Conservation (phyloP, 1,140 invertebrate genomes). For the Eupeodes corollae region DNA sequence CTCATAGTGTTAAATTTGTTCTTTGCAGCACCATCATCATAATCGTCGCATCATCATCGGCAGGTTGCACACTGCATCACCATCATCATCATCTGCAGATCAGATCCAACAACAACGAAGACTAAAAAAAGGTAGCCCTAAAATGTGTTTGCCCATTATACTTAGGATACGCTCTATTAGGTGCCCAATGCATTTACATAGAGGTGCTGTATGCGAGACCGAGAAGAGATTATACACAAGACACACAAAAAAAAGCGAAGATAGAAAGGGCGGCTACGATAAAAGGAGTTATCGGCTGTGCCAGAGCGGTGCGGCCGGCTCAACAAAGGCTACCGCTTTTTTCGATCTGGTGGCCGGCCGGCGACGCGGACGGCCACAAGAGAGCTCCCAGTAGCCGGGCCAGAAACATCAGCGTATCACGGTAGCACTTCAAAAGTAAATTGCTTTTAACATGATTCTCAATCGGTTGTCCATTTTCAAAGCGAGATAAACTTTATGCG, state of each 20-base stretch:
- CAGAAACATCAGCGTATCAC: constrained; percentile 29
- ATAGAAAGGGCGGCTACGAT: constrained; percentile 11
- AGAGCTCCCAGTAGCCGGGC: background rate
- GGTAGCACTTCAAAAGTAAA: constrained; percentile 35
- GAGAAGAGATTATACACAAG: background rate
- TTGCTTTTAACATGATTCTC: constrained; percentile 33
- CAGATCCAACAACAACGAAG: too few species aligned
- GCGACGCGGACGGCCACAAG: background rate
- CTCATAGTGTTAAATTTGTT: too few species aligned
- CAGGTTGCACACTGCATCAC: too few species aligned
- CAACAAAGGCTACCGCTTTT: background rate
- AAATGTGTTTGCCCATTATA: too few species aligned
- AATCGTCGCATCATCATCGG: too few species aligned
- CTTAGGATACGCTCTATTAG: too few species aligned
- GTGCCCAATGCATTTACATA: too few species aligned
- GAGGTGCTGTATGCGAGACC: background rate
- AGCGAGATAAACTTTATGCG: too few species aligned
- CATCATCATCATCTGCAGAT: too few species aligned
- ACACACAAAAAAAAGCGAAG: background rate
- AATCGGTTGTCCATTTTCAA: too few species aligned
- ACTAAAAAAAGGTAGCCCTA: too few species aligned
- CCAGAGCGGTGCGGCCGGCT: background rate
- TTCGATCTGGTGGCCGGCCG: background rate
- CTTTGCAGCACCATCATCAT: too few species aligned
- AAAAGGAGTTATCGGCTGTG: background rate